Evolutionary conservation across 2,113 vertebrate species (phyloP).

Genomic region (Bettongia penicillata): DNA sequence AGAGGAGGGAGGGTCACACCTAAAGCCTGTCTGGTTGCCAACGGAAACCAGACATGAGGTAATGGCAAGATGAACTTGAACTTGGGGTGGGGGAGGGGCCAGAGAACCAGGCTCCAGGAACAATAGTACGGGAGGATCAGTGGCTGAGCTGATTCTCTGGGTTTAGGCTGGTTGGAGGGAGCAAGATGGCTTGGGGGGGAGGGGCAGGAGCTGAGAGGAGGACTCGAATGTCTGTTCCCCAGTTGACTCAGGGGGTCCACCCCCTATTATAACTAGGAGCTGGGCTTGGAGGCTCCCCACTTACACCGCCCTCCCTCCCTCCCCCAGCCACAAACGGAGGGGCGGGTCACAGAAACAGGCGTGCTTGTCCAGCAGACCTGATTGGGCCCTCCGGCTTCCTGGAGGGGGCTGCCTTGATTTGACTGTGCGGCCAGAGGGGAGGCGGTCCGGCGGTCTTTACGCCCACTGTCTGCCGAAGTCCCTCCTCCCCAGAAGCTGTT

Average conservation of each 20-base stretch:
- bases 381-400: neutral
- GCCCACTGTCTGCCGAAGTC: neutral
- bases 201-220: neutral
- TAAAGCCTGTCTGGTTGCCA: conserved; percentile 88
- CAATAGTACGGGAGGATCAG: neutral
- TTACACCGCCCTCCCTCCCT: too few relatives aligned
- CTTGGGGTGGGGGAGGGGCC: conserved; percentile 73
- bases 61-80: conserved; percentile 85
- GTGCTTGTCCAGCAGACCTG: too few relatives aligned
- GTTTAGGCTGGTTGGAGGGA: neutral
- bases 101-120: neutral
- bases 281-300: neutral
- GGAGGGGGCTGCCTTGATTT: neutral
- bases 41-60: conserved; percentile 90
- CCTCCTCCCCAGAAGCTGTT: neutral
- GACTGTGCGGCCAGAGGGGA: neutral
- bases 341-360: rapidly evolving
- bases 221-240: neutral
- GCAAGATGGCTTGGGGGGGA: neutral
- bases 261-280: neutral
- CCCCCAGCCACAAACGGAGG: neutral
- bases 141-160: neutral
- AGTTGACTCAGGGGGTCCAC: neutral
- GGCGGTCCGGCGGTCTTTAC: neutral
- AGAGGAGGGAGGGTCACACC: conserved; percentile 72